A percentile compares a stretch with the other conserved stretches of the same genome.
phyloP scores from a whole-genome alignment of 2,113 vertebrate species.

The Strix uralensis region DNA sequence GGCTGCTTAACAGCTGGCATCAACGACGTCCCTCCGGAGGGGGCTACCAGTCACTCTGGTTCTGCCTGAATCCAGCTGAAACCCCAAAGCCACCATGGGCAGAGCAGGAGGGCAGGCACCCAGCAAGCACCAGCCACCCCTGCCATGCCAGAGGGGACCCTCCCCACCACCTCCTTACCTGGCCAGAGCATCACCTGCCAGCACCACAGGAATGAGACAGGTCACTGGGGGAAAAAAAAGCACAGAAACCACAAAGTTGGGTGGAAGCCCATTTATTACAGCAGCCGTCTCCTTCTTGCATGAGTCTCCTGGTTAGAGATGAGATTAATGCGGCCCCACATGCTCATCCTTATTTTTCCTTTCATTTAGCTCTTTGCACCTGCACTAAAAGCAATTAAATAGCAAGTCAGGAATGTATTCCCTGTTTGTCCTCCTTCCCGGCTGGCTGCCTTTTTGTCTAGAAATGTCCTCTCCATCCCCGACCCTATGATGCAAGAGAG shows the following conservation, averaged over 20 bases:
- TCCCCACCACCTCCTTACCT: background rate
- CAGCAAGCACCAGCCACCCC: rapidly evolving
- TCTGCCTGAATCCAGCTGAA: too few relatives aligned
- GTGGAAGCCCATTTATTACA: background rate
- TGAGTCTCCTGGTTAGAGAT: background rate
- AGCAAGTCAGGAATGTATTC: conserved; percentile 27
- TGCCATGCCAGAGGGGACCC: background rate
- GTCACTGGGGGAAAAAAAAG: background rate
- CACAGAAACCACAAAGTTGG: background rate
- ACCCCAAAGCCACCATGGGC: too few relatives aligned
- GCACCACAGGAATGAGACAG: rapidly evolving
- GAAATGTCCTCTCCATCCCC: conserved; percentile 20
- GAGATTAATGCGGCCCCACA: background rate
- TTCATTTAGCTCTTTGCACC: conserved; percentile 18
- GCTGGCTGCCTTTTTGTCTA: conserved; percentile 4
- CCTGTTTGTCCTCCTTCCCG: background rate
- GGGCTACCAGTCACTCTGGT: too few relatives aligned
- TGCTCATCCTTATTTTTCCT: background rate
- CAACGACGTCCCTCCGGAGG: too few relatives aligned
- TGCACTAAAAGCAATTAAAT: conserved; percentile 15
- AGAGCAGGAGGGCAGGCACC: background rate
- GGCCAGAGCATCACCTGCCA: background rate
- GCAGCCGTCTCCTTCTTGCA: background rate
- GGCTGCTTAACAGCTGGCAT: too few relatives aligned
- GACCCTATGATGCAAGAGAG: background rate